These are phyloP conservation scores for Megalops atlanticus DNA, from an alignment of 2,113 vertebrate species.

Conservation along the genomic window DNA sequence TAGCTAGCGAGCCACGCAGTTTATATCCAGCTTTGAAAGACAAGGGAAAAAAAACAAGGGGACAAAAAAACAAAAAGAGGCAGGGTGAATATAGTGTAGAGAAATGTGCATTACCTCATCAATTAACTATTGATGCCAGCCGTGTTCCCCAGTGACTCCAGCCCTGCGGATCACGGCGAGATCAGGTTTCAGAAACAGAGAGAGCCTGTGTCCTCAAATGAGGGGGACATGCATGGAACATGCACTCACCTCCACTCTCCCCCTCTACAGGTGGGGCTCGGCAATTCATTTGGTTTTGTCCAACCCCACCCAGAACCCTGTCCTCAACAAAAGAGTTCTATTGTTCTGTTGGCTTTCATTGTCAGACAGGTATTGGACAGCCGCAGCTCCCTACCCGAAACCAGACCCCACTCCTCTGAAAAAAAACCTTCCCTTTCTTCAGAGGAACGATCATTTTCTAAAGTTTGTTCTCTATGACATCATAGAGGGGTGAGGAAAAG, in stretches of 20 bases:
- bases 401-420: not conserved
- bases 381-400: conserved; percentile 14
- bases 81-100: conserved; percentile 60
- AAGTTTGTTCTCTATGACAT: not conserved
- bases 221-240: conserved; percentile 1
- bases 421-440: not conserved
- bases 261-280: conserved; percentile 15
- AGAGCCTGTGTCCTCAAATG: conserved; percentile 5
- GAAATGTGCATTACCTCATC: conserved; percentile 49
- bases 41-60: conserved; percentile 42
- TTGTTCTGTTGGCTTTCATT: conserved; percentile 12
- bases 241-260: conserved; percentile 4
- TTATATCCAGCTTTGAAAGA: conserved; percentile 78
- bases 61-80: conserved; percentile 40
- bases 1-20: conserved; percentile 78
- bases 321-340: not conserved
- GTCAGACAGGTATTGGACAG: not conserved
- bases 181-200: conserved; percentile 38
- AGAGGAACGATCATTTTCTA: not conserved
- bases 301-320: not conserved
- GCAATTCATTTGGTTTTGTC: not conserved
- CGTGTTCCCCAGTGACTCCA: conserved; percentile 25
- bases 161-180: conserved; percentile 22
- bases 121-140: conserved; percentile 49
- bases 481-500: not conserved